Evolutionary conservation across 1,140 invertebrate species (phyloP).

Genomic region (Tetramorium alpestre): DNA sequence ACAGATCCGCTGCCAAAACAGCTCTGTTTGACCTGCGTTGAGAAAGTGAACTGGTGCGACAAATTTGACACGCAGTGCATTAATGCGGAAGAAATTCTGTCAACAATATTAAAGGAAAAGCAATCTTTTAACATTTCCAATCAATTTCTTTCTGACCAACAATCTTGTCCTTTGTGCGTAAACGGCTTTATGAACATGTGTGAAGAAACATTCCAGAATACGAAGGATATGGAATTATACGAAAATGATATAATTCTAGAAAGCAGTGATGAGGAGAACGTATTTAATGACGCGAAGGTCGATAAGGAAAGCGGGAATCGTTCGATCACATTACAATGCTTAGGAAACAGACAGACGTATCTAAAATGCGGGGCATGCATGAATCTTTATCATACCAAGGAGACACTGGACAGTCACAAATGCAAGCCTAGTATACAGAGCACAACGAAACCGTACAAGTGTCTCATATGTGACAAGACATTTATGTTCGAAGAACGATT

Average conservation of each 20-base stretch:
- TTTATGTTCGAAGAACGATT: slow-evolving; percentile 76
- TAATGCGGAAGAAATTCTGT: slow-evolving; percentile 71
- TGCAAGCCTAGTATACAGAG: slow-evolving; percentile 73
- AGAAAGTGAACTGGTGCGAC: slow-evolving; percentile 75
- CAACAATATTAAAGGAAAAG: slow-evolving; percentile 66
- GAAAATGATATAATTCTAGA: slow-evolving; percentile 76
- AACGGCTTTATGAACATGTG: slow-evolving; percentile 69
- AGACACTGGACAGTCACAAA: slow-evolving; percentile 73
- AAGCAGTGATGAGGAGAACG: slow-evolving; percentile 74
- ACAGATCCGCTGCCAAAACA: slow-evolving; percentile 76
- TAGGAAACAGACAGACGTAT: slow-evolving; percentile 72
- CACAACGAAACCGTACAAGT: slow-evolving; percentile 75
- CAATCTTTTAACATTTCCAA: slow-evolving; percentile 40
- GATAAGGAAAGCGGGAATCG: slow-evolving; percentile 52
- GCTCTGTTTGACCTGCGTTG: slow-evolving; percentile 69
- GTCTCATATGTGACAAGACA: slow-evolving; percentile 66
- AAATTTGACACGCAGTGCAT: slow-evolving; percentile 73
- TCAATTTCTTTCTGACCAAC: slow-evolving; percentile 29
- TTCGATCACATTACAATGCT: slow-evolving; percentile 65
- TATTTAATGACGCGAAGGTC: slow-evolving; percentile 56
- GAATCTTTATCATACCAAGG: slow-evolving; percentile 77
- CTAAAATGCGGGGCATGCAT: slow-evolving; percentile 76
- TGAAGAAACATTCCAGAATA: slow-evolving; percentile 11
- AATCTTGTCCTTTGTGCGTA: slow-evolving; percentile 73
- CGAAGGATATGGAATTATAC: slow-evolving; percentile 63